These are phyloP conservation scores for Tachina grossa DNA, from an alignment of 2,888 invertebrate species.

Conservation along the genomic window DNA sequence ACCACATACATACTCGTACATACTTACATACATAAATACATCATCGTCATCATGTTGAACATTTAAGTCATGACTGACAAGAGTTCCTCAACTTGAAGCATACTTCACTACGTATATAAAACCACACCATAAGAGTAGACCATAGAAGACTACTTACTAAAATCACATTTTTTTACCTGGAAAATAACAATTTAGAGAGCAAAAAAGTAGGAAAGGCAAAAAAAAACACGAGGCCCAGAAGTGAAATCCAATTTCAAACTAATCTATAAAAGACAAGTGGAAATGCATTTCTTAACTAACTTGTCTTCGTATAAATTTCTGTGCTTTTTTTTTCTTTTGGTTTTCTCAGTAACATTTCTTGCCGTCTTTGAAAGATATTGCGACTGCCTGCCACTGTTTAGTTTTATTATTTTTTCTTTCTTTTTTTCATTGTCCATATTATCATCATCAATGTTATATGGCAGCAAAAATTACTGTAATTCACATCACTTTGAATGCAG, in stretches of 20 bases:
- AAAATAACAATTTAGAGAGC: conserved; percentile 31
- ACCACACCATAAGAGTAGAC: conserved; percentile 18
- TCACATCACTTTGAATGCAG: conserved; percentile 81
- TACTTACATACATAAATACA: neutral
- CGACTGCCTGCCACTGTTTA: conserved; percentile 51
- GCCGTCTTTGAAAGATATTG: conserved; percentile 46
- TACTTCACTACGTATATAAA: neutral
- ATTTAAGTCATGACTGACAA: conserved; percentile 62
- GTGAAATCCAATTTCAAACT: conserved; percentile 65
- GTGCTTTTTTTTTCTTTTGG: neutral
- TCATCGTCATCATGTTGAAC: conserved; percentile 31
- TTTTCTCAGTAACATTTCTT: conserved; percentile 5
- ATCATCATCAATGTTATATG: conserved; percentile 47
- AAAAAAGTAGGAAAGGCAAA: neutral
- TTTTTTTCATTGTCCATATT: conserved; percentile 44
- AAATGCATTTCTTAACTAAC: conserved; percentile 54
- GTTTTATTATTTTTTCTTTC: neutral
- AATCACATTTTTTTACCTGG: conserved; percentile 54
- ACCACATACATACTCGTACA: neutral
- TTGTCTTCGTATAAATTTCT: conserved; percentile 38
- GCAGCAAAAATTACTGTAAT: conserved; percentile 79
- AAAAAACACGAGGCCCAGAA: conserved; percentile 46
- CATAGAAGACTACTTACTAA: conserved; percentile 36
- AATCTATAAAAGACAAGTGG: conserved; percentile 67
- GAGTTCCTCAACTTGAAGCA: conserved; percentile 50